Base-by-base conservation (phyloP, 2,888 invertebrate species). In the Caenorhabditis doughertyi region DNA sequence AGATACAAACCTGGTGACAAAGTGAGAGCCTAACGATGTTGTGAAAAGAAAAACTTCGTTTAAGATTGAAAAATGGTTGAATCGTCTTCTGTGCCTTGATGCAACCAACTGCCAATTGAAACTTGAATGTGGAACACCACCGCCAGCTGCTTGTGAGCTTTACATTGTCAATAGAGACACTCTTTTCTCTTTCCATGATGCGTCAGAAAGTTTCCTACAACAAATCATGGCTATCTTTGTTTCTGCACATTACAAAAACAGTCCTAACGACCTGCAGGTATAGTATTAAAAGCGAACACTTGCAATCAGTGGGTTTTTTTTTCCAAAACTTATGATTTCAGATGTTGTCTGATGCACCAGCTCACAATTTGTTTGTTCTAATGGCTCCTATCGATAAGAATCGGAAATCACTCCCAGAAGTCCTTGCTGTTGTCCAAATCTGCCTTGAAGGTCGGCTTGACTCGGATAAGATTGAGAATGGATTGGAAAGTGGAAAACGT, bases 181-280 rank as follows among this genome's bases (percentile, higher is more conserved):
- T 0, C 93, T 99, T 32, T 99, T 99, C 93, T 97, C 97, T 72
- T 98, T 96, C 92, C 97, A 98, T 92, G 95, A 95, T 91, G 97
- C 97, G 8, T 93, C 93, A 0, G 94, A 94, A 87, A 94, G 95
- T 2, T 98, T 99, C 92, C 93, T 99, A 11, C 97, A 98, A 89
- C 94, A 96, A 79, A 53, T 99, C 11, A 96, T 99, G 86, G 94
- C 96, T 16, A 95, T 99, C 53, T 98, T 97, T 92, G 98, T 98
- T 0, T 95, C 99, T 0, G 98, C 98, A 7, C 99, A 99, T 93
- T 99, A 99, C 92, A 99, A 98, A 95, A 99, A 99, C 93, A 96
- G 96, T 74, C 99, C 99, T 0, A 98, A 99, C 93, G 99, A 99
- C 93, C 94, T 99, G 51, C 98, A 87, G 77, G 87, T 87, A n/a